These are phyloP conservation scores for Muntiacus muntjak DNA, from an alignment of 2,113 vertebrate genomes.

Conservation along the genomic window DNA sequence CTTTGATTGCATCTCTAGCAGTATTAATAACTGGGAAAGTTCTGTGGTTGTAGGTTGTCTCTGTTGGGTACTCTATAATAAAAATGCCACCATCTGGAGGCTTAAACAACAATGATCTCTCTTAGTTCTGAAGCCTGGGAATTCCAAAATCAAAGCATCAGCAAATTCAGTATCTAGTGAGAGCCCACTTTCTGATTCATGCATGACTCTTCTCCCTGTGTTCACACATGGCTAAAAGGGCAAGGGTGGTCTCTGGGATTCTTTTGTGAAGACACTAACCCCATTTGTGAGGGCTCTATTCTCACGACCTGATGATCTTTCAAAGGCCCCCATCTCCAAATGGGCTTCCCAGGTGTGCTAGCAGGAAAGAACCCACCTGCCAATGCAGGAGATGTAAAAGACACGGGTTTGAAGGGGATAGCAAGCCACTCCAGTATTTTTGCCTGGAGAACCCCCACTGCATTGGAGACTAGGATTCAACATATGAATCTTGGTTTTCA, in stretches of 20 bases:
- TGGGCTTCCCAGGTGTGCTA: neutral
- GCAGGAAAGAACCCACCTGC: neutral
- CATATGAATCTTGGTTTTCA: neutral
- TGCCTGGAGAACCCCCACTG: neutral
- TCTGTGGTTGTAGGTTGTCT: neutral
- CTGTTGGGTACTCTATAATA: neutral
- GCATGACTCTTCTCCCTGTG: neutral
- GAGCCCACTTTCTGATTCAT: neutral
- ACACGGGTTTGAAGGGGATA: neutral
- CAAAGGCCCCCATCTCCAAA: neutral
- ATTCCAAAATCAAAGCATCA: neutral
- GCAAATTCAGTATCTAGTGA: neutral
- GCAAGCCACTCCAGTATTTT: neutral
- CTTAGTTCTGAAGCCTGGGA: neutral
- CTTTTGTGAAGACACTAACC: neutral
- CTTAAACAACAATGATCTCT: neutral
- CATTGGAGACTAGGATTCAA: neutral
- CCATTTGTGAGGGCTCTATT: neutral
- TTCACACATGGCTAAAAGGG: neutral
- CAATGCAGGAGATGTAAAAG: neutral
- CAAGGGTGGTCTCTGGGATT: neutral
- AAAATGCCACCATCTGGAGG: neutral
- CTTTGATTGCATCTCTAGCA: neutral
- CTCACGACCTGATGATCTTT: neutral
- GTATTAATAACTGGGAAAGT: neutral